Evolutionary conservation across 35 echinoderm and acorn worm genomes (phyloP).

Genomic region (Hemicentrotus pulcherrimus): DNA sequence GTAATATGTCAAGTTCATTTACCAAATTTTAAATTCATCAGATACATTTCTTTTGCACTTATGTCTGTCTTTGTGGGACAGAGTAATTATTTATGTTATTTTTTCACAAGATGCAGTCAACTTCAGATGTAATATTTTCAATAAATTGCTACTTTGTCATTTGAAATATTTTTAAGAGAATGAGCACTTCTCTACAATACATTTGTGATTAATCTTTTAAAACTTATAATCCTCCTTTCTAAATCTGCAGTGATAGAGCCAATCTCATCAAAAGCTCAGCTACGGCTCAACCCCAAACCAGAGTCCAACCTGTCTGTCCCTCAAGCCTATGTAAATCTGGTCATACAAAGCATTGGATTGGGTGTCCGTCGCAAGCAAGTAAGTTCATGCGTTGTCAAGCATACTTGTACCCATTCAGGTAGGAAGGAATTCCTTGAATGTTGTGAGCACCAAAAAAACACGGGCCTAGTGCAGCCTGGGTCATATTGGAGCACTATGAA

Average conservation of each 20-base stretch:
- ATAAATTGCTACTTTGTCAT: background rate
- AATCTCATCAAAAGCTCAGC: conserved; percentile 90
- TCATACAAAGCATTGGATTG: conserved; percentile 88
- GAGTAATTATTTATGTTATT: no score
- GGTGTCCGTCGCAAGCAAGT: conserved; percentile 88
- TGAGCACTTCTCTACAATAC: background rate
- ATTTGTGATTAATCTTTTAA: background rate
- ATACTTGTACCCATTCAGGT: no score
- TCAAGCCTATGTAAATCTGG: conserved; percentile 89
- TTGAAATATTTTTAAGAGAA: background rate
- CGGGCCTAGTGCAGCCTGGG: no score
- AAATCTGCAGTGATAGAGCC: conserved; percentile 71
- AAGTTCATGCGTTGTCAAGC: background rate
- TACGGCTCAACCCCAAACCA: conserved; percentile 95
- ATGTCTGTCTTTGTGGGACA: no score
- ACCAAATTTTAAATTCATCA: no score
- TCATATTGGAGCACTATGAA: no score
- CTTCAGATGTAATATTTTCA: background rate
- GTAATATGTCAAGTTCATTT: no score
- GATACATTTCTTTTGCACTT: no score
- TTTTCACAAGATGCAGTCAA: no score
- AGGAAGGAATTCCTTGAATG: no score
- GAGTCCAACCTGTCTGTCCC: conserved; percentile 78
- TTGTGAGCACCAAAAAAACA: no score
- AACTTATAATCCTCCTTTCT: background rate